A percentile compares a stretch with the other conserved stretches of the same genome.
phyloP scores from a whole-genome alignment of 2,797 vertebrate species.

The Tadarida brasiliensis region DNA sequence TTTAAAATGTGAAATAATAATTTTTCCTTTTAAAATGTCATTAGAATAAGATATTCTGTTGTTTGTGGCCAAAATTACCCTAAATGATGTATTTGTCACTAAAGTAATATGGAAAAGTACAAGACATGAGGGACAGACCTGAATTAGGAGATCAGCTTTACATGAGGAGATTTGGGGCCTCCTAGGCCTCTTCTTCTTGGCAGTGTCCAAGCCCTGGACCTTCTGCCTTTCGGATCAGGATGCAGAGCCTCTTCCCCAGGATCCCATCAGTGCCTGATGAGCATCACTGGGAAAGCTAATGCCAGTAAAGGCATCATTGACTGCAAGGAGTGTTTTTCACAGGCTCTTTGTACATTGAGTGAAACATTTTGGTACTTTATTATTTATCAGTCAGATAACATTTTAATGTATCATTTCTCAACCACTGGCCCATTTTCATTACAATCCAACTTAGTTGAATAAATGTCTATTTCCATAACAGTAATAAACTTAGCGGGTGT shows the following conservation, averaged over 20 bases:
- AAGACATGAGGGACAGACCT: neutral
- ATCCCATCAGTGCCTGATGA: neutral
- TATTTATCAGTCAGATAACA: neutral
- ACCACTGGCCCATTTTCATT: neutral
- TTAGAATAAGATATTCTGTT: neutral
- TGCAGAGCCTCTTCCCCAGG: neutral
- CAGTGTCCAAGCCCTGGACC: neutral
- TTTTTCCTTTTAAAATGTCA: neutral
- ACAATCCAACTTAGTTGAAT: neutral
- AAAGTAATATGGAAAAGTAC: neutral
- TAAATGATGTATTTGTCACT: neutral
- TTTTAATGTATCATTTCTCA: neutral
- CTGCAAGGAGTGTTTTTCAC: neutral
- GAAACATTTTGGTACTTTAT: neutral
- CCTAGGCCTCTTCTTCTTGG: neutral
- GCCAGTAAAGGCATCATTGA: neutral
- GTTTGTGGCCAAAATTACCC: neutral
- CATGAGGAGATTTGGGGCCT: no score
- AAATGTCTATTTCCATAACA: neutral
- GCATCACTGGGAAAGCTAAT: no score
- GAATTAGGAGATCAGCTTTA: neutral
- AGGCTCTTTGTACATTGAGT: neutral
- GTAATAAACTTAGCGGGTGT: neutral
- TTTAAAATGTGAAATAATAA: neutral
- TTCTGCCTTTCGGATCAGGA: neutral